Evolutionary conservation across 2,797 vertebrate genomes (phyloP).

Genomic region (Chelidonichthys spinosus): DNA sequence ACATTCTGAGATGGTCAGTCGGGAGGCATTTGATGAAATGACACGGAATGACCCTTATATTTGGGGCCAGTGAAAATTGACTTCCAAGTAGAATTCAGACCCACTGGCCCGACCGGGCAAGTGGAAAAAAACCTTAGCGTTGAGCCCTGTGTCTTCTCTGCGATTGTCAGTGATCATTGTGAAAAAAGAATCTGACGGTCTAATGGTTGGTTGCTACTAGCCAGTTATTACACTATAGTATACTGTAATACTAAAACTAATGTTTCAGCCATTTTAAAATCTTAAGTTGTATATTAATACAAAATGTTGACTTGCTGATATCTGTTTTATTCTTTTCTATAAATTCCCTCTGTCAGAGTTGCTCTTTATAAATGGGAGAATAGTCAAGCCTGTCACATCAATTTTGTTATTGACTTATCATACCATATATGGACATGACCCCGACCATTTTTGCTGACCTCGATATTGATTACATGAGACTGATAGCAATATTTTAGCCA

Average conservation of each 20-base stretch:
- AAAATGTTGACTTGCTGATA: conserved; percentile 14
- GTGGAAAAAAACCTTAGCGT: too few species aligned
- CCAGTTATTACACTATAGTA: background rate
- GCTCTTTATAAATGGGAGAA: conserved; percentile 23
- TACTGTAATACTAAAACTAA: background rate
- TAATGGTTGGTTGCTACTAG: conserved; percentile 27
- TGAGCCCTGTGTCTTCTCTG: too few species aligned
- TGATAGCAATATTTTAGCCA: too few species aligned
- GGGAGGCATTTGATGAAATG: too few species aligned
- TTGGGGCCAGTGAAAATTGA: too few species aligned
- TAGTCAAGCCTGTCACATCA: background rate
- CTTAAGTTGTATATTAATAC: conserved; percentile 22
- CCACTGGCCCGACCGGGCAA: too few species aligned
- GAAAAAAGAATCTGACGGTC: conserved; percentile 35
- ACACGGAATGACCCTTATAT: too few species aligned
- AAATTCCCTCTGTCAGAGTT: conserved; percentile 10
- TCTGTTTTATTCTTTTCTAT: background rate
- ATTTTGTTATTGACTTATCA: background rate
- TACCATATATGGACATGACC: background rate
- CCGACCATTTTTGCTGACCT: background rate
- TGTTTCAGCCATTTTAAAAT: conserved; percentile 36
- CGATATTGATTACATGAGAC: background rate
- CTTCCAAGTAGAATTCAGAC: too few species aligned
- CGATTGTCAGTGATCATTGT: conserved; percentile 59
- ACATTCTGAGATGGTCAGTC: too few species aligned